Evolutionary conservation across 2,888 invertebrate genomes (phyloP), one percentile per base, ranked within the genome.

Genomic region (Camponotus fellah): DNA sequence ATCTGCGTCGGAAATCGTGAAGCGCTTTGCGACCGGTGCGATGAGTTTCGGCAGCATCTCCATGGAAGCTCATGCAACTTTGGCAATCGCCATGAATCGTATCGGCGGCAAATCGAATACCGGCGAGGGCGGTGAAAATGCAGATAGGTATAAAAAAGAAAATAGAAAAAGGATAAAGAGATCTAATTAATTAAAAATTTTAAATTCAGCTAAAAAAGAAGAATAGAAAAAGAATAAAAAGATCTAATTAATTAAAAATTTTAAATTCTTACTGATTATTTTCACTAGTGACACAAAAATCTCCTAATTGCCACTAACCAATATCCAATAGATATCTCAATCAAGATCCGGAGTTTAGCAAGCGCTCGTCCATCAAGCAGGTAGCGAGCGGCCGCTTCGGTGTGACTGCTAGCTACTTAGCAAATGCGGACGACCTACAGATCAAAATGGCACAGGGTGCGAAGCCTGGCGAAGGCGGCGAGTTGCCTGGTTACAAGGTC

Each of bases 371-470:
- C 10, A 99, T 99, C 93, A 99, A 99, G 95, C 99, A 99, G 96
- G 99, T 99, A 21, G 99, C 99, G 9, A 99, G 99, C 9, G 99
- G 99, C 9, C 96, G 99, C 71, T 99, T 99, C 95, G 99, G 99
- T 10, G 99, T 99, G 4, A 99, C 99, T 0, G 99, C 99, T 17
- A 98, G 99, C 0, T 99, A 99, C 95, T 95, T 99, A 89, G 99
- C 99, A 10, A 98, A 99, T 95, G 98, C 99, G 0, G 99, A 99
- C 95, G 99, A 99, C 95, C 95, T 99, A 89, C 99, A 99, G 95
- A 99, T 99, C 94, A 99, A 99, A 96, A 99, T 99, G 99, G 99
- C 99, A 9, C 99, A 99, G 95, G 99, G 99, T 2, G 99, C 99
- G 80, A 99, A 99, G 95, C 99, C 99, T 0, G 99, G 99, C 0